A percentile compares a stretch with the other conserved stretches of the same genome.
Evolutionary conservation across 1,140 invertebrate genomes (phyloP).

Genomic region (Rhyzopertha dominica): DNA sequence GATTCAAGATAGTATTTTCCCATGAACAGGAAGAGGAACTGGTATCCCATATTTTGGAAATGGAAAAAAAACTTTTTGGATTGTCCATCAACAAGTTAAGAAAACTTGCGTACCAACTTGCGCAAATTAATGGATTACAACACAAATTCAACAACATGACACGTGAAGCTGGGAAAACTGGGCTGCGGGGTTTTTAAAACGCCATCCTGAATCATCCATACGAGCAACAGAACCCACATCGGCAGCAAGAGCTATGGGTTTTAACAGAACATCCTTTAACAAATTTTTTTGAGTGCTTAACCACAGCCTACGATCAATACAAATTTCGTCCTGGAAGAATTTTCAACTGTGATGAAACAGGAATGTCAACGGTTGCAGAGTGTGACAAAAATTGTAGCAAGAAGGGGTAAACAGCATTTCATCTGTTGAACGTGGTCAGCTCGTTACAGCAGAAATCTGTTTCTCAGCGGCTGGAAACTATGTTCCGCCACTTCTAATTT

Average conservation of each 20-base stretch:
- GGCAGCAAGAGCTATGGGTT: no score
- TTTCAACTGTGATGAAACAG: no score
- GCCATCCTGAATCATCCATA: slow-evolving; percentile 31
- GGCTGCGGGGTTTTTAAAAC: slow-evolving; percentile 34
- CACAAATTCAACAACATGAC: slow-evolving; percentile 30
- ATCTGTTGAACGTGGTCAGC: slow-evolving; percentile 40
- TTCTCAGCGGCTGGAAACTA: slow-evolving; percentile 19
- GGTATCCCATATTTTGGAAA: slow-evolving; percentile 16
- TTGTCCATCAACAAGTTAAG: slow-evolving; percentile 23
- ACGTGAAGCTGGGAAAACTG: slow-evolving; percentile 32
- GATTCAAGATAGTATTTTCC: slow-evolving; percentile 16
- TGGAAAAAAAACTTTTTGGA: slow-evolving; percentile 27
- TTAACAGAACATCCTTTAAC: no score
- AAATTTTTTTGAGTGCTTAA: no score
- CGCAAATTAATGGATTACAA: slow-evolving; percentile 27
- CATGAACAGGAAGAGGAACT: slow-evolving; percentile 20
- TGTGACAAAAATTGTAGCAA: slow-evolving; percentile 43
- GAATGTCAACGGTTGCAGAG: no score
- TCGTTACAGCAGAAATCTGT: slow-evolving; percentile 26
- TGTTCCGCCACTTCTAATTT: slow-evolving; percentile 33
- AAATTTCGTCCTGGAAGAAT: no score
- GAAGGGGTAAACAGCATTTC: slow-evolving; percentile 37
- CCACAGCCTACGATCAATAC: no score
- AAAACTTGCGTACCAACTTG: slow-evolving; percentile 28
- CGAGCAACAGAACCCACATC: slow-evolving; percentile 39